phyloP scores from a whole-genome alignment of 2,888 invertebrate species.

The Meteorus colon region DNA sequence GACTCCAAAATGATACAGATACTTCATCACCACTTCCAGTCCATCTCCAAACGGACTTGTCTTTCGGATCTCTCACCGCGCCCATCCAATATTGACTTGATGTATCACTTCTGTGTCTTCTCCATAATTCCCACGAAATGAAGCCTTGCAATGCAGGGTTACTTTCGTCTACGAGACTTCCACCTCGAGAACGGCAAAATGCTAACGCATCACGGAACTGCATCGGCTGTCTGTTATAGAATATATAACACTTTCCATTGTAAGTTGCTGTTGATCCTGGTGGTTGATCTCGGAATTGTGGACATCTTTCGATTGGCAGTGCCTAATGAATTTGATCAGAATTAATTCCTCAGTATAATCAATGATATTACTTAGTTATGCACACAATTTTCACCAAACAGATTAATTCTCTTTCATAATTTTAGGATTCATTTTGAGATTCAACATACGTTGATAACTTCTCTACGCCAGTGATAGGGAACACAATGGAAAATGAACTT shows the following conservation, averaged over 20 bases:
- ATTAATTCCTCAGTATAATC: neutral
- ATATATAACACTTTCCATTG: slow-evolving; percentile 96
- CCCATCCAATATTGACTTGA: slow-evolving; percentile 97
- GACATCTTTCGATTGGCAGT: slow-evolving; percentile 92
- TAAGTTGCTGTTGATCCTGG: slow-evolving; percentile 94
- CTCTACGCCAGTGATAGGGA: no score
- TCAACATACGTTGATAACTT: no score
- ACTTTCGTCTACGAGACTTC: slow-evolving; percentile 91
- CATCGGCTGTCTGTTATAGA: slow-evolving; percentile 90
- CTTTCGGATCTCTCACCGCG: slow-evolving; percentile 87
- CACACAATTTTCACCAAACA: no score
- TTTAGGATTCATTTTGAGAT: no score
- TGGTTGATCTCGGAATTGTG: slow-evolving; percentile 93
- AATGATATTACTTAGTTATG: neutral
- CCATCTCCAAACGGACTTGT: slow-evolving; percentile 91
- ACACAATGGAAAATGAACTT: no score
- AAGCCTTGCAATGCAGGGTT: slow-evolving; percentile 95
- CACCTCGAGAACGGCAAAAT: slow-evolving; percentile 88
- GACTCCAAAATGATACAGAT: slow-evolving; percentile 93
- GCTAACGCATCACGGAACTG: slow-evolving; percentile 86
- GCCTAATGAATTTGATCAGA: slow-evolving; percentile 75
- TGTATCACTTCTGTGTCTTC: slow-evolving; percentile 91
- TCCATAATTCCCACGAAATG: slow-evolving; percentile 95
- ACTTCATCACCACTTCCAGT: slow-evolving; percentile 88
- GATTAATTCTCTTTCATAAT: no score